Conservation (phyloP, 2,113 vertebrate genomes). For the Gavia stellata region DNA sequence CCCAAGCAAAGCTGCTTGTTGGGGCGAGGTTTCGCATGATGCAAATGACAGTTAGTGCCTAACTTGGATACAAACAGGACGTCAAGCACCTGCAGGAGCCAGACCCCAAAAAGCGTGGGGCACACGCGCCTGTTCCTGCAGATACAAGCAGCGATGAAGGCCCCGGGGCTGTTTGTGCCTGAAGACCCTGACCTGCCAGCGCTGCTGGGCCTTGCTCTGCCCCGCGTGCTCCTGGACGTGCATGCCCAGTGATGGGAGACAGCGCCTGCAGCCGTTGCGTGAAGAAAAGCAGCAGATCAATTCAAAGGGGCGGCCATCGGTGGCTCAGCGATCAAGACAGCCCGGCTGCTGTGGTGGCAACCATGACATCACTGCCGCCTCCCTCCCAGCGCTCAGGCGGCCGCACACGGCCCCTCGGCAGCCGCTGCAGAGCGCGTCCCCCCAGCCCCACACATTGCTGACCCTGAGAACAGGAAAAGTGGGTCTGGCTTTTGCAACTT, state of each 20-base stretch:
- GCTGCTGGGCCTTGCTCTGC: not conserved
- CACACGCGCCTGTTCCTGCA: not conserved
- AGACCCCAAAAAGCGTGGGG: not conserved
- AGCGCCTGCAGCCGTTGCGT: rapidly evolving
- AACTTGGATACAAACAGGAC: not conserved
- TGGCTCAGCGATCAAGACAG: rapidly evolving
- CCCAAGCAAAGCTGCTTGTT: not conserved
- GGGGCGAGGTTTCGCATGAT: rapidly evolving
- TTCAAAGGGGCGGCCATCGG: not conserved
- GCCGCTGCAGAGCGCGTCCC: rapidly evolving
- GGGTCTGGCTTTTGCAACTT: not conserved
- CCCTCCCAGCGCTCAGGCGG: rapidly evolving
- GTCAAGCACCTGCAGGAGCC: not conserved
- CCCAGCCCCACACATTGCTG: not conserved
- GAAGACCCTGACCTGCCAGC: not conserved
- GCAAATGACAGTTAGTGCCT: not conserved
- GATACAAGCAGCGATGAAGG: not conserved
- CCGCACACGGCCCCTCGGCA: not conserved
- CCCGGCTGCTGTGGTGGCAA: rapidly evolving
- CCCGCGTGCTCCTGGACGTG: rapidly evolving
- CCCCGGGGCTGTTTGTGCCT: not conserved
- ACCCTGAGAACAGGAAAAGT: not conserved
- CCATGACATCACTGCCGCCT: rapidly evolving
- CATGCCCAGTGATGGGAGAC: not conserved
- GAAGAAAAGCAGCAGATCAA: not conserved